These are phyloP conservation scores for Megaleporinus macrocephalus DNA, from an alignment of 2,113 vertebrate genomes.

Conservation along the genomic window DNA sequence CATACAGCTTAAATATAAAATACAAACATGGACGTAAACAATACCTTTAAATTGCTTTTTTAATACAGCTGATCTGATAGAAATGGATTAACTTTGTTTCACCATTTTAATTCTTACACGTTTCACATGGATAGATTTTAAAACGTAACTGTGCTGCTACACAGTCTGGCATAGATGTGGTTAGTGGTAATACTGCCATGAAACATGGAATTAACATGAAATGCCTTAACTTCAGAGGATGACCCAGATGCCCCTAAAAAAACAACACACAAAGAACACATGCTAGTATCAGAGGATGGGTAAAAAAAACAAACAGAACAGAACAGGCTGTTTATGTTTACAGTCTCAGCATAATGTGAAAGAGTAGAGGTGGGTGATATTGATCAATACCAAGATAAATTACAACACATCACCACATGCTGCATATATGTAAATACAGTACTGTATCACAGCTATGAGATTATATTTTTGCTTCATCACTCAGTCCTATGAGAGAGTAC, in stretches of 20 bases:
- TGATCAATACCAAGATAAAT: too few relatives aligned
- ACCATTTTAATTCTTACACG: not conserved
- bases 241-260: not conserved
- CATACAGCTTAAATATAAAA: not conserved
- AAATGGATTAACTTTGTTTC: not conserved
- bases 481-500: not conserved
- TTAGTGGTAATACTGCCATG: not conserved
- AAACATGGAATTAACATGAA: not conserved
- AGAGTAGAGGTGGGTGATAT: not conserved
- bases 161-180: not conserved
- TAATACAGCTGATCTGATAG: not conserved
- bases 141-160: not conserved
- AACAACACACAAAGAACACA: not conserved
- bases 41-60: not conserved
- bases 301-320: too few relatives aligned
- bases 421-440: too few relatives aligned
- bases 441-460: too few relatives aligned
- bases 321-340: not conserved
- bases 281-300: not conserved
- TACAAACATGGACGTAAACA: not conserved
- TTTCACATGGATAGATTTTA: not conserved
- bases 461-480: too few relatives aligned
- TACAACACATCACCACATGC: too few relatives aligned
- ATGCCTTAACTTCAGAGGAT: not conserved
- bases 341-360: not conserved